phyloP scores from a whole-genome alignment of 1,140 invertebrate genomes.

The Drosophila baimaii region DNA sequence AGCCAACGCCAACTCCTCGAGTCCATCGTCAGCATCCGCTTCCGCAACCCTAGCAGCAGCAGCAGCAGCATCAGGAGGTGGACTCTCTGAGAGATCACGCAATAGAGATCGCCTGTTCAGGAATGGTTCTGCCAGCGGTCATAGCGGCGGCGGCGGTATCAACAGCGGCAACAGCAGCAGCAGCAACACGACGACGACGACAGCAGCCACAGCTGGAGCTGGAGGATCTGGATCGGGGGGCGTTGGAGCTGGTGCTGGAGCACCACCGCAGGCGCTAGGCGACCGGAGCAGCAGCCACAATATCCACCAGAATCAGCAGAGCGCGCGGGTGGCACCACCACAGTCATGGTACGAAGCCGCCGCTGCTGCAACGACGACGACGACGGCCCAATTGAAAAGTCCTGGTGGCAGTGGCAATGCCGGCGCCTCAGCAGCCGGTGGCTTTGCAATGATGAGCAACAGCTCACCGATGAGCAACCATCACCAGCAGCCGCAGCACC shows the following conservation, averaged over 20 bases:
- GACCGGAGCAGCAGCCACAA: constrained; percentile 78
- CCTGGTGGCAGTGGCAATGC: constrained; percentile 84
- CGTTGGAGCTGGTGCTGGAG: constrained; percentile 58
- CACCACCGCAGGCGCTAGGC: constrained; percentile 64
- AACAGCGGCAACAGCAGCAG: constrained; percentile 48
- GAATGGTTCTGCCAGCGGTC: constrained; percentile 72
- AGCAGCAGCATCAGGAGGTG: constrained; percentile 19
- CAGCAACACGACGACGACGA: constrained; percentile 61
- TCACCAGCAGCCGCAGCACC: constrained; percentile 52
- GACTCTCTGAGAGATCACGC: constrained; percentile 66
- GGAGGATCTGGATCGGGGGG: constrained; percentile 52
- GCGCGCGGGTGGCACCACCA: constrained; percentile 61
- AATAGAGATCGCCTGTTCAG: constrained; percentile 72
- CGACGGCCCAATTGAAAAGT: constrained; percentile 81
- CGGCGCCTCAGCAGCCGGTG: constrained; percentile 78
- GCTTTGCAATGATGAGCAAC: constrained; percentile 67
- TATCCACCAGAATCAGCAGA: constrained; percentile 70
- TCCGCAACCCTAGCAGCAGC: constrained; percentile 25
- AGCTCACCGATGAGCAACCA: constrained; percentile 79
- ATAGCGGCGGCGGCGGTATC: constrained; percentile 64
- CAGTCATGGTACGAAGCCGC: constrained; percentile 84
- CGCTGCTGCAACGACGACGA: constrained; percentile 77
- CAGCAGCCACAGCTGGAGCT: constrained; percentile 52
- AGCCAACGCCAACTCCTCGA: constrained; percentile 38
- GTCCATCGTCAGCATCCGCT: constrained; percentile 30